Evolutionary conservation across 2,888 invertebrate genomes (phyloP), one percentile per base, ranked within the genome.

Genomic region (Drosophila villosipedis): DNA sequence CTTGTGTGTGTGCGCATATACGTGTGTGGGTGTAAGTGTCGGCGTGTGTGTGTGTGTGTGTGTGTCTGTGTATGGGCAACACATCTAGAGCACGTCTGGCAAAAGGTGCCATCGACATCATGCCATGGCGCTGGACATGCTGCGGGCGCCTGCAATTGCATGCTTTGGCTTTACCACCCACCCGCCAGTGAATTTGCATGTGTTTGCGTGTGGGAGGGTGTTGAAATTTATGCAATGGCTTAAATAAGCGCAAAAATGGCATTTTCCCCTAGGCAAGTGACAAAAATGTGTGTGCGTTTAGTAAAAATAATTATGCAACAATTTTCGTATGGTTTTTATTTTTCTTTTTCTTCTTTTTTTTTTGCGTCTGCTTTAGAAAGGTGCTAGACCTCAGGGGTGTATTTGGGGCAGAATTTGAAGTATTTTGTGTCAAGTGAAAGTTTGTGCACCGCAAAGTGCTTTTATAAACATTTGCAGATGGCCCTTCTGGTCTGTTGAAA

Each of bases 191-290:
- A 83, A 90, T 85, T 89, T 85, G 84, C 90, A 90, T 90, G 39
- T 58, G 58, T 72, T 22, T 25, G 53, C 53, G 55, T 41, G 62
- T 41, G 50, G 58, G 80, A 66, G 73, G 68, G 47, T 62, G 80
- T 41, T 76, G 60, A 90, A 89, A 87, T 90, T 90, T 90, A 87
- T 87, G 91, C 86, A 90, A 90, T 84, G 71, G 90, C 79, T 90
- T 86, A 90, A 86, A 89, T 80, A 89, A 86, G 89, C 87, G 89
- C 82, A 86, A 90, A 86, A 86, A 89, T 86, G 82, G 60, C 87
- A 86, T 79, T 84, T 90, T 86, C 74, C 71, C 71, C 82, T 68
- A 73, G 68, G 68, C 61, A 76, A 86, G 90, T 79, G 89, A 79
- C 84, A 86, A 86, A 78, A 78, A 71, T 82, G 58, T 81, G 58